A percentile compares a stretch with the other conserved stretches of the same genome.
Evolutionary conservation across 2,797 vertebrate species (phyloP).

Genomic region (Characodon lateralis): DNA sequence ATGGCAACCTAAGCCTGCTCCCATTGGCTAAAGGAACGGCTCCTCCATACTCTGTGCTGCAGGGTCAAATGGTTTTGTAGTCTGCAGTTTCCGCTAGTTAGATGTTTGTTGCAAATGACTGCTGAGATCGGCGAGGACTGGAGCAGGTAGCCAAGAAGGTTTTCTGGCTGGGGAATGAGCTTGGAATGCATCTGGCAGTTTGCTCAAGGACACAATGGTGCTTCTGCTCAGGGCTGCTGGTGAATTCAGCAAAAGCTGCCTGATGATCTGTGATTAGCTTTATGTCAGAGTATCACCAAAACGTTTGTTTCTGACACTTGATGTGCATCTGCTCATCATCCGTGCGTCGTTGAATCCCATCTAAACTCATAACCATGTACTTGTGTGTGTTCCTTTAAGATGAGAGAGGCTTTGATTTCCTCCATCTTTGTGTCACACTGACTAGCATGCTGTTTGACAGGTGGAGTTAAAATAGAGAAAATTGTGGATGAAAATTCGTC

Average conservation of each 20-base stretch:
- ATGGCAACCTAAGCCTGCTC: conserved; percentile 58
- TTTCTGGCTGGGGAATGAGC: conserved; percentile 24
- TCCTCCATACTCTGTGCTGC: conserved; percentile 64
- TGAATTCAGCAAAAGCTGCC: conserved; percentile 20
- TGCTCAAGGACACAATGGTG: conserved; percentile 20
- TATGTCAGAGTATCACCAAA: conserved; percentile 8
- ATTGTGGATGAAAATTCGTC: conserved; percentile 81
- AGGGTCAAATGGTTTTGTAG: conserved; percentile 77
- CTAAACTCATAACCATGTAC: conserved; percentile 65
- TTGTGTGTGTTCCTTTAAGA: conserved; percentile 68
- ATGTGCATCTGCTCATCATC: conserved; percentile 41
- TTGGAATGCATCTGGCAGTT: conserved; percentile 8
- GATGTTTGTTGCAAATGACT: conserved; percentile 69
- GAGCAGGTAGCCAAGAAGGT: conserved; percentile 40
- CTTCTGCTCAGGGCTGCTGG: conserved; percentile 20
- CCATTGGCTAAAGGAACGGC: conserved; percentile 51
- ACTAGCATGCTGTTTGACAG: conserved; percentile 82
- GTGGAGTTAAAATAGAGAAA: conserved; percentile 80
- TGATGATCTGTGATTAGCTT: conserved; percentile 32
- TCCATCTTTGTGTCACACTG: conserved; percentile 80
- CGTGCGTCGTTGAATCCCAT: conserved; percentile 38
- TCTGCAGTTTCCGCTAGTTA: conserved; percentile 78
- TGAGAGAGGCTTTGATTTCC: conserved; percentile 81
- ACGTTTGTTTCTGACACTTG: conserved; percentile 2
- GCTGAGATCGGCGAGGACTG: conserved; percentile 46